Base-by-base conservation (phyloP, 2,797 vertebrate genomes). In the Eremophila alpestris region DNA sequence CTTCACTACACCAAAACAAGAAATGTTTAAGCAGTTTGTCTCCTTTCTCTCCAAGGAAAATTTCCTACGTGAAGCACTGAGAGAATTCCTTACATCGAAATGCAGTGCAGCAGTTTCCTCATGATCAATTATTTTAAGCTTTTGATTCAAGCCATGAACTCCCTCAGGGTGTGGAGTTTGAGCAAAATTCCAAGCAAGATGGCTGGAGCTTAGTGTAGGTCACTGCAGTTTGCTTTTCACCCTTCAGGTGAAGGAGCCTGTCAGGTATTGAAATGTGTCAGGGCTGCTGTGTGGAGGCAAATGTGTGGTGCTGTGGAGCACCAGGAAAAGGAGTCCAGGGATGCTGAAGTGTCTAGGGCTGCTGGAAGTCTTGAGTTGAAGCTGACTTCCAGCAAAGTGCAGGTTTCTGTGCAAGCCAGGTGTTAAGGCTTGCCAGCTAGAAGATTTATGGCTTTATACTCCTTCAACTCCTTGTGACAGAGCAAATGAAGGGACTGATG, bases 1-100 rank as follows among this genome's bases (percentile, higher is more conserved):
- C 3, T 80, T 92, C 90, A 45, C 77, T 95, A 64, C 78, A 64
- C 69, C 73, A 78, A 85, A 93, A 81, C 62, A 83, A 67, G 84
- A 87, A 92, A 60, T 10, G 23, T 46, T 77, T 75, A 48, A 90
- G 32, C 22, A 59, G 16, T 87, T 90, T 69, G 36, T 80, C 63
- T 90, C 26, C 43, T 68, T 82, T 70, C 41, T 93, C 21, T 79
- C 46, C n/a, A n/a, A 83, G 79, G 74, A 56, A 29, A 23, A 79
- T 58, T 81, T 84, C 63, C 55, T 70, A 11, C 2, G 7, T 79
- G 78, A 80, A 87, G 32, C 43, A 51, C 46, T 43, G 77, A 63
- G 80, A 83, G 77, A 65, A 78, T 45, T 55, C 13, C 23, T 86
- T 83, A 15, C 51, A 27, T 21, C 52, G 77, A 69, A 73, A 65